Evolutionary conservation across 2,797 vertebrate genomes (phyloP), one percentile per base, ranked within the genome.

Genomic region (Fistularia commersonii): DNA sequence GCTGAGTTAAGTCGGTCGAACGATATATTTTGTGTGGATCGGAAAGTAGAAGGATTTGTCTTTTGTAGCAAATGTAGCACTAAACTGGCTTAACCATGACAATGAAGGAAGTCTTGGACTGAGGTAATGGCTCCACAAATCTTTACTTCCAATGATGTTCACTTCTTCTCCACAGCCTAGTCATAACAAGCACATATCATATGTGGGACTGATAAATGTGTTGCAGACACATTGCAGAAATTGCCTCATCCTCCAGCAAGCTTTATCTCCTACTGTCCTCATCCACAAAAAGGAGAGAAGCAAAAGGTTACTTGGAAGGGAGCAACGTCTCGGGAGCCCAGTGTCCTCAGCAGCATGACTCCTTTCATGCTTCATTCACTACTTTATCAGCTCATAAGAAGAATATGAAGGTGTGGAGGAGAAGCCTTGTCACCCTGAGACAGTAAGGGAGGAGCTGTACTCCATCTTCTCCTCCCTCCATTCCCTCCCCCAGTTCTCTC

Each of bases 361-460:
- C 64, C 76, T 84, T 87, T 82, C 84, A 88, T 87, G 85, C 79
- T 77, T 87, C 87, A 86, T 87, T 86, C 87, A 79, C 86, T 88
- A 86, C 81, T 87, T 89, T 80, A 89, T 87, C 84, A 87, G 82
- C 87, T 87, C 85, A 87, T 89, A 86, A 89, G 81, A 81, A 23
- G 72, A 79, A 87, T 66, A 82, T 72, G 83, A 72, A 83, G 80
- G 86, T 82, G 78, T 72, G 55, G 69, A 72, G 72, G 74, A 83
- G 76, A 84, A 73, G 76, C 57, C 81, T 65, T 77, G 83, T 87
- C 82, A 86, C 79, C 70, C 64, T 61, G 75, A 87, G 81, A 87
- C 80, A 72, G 72, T 72, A 33, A 66, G 51, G 76, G 75, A 80
- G 75, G 82, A 78, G 69, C 48, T 44, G 10, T 39, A 61, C 76